Evolutionary conservation across 2,797 vertebrate genomes (phyloP).

Genomic region (Sciurus vulgaris): DNA sequence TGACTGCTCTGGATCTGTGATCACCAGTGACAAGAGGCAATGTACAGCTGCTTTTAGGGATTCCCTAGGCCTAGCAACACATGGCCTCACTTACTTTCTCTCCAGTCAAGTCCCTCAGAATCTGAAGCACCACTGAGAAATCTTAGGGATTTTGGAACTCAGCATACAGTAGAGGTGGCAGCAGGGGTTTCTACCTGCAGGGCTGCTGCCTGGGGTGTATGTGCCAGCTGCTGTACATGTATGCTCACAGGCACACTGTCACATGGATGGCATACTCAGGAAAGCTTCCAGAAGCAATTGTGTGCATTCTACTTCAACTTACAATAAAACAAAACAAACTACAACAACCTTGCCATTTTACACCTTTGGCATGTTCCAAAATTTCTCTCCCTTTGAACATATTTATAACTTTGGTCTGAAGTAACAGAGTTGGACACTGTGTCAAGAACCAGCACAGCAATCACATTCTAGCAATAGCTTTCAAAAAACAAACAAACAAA

Average conservation of each 20-base stretch:
- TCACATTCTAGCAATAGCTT: constrained; percentile 17
- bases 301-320: background rate
- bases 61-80: constrained; percentile 73
- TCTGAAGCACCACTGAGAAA: constrained; percentile 62
- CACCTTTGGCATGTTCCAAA: background rate
- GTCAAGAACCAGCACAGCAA: background rate
- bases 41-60: constrained; percentile 87
- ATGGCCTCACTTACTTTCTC: constrained; percentile 47
- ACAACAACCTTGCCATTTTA: background rate
- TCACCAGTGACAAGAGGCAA: constrained; percentile 86
- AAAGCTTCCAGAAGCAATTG: constrained; percentile 49
- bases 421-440: background rate
- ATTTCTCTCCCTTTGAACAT: constrained; percentile 53
- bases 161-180: background rate
- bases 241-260: background rate
- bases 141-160: constrained; percentile 57
- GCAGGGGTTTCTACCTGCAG: background rate
- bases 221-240: background rate
- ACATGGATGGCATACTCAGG: background rate
- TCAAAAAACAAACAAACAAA: background rate
- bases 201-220: rapidly evolving
- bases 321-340: constrained; percentile 31
- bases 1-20: constrained; percentile 83
- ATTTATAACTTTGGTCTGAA: constrained; percentile 47
- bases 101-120: constrained; percentile 72